Percentiles rank a stretch among this genome's conserved stretches.
Evolutionary conservation across 2,113 vertebrate species (phyloP).

Genomic region (Sinosuthora webbiana): DNA sequence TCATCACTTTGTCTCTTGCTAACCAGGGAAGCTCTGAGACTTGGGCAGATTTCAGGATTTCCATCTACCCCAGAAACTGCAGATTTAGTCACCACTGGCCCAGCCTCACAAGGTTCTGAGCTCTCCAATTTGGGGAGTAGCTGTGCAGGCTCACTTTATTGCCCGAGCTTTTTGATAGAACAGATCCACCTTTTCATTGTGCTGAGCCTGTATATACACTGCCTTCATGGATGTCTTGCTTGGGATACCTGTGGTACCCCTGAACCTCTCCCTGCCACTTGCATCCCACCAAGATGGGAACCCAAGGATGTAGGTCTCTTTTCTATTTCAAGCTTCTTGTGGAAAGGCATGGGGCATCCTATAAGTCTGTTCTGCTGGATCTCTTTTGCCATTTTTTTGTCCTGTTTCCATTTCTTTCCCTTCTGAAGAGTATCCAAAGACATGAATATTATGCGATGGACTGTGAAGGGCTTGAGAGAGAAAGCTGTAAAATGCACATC

Average conservation of each 20-base stretch:
- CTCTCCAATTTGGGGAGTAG: not conserved
- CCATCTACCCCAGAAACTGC: not conserved
- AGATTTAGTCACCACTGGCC: not conserved
- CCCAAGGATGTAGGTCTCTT: not conserved
- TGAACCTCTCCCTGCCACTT: not conserved
- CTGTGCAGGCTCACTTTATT: not conserved
- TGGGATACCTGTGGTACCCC: not conserved
- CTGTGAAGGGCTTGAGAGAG: constrained; percentile 27
- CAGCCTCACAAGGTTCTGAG: not conserved
- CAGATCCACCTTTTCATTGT: not conserved
- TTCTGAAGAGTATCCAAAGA: not conserved
- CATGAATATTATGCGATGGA: not conserved
- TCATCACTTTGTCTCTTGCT: not conserved
- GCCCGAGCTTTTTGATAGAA: not conserved
- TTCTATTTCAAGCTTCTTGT: not conserved
- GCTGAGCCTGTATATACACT: not conserved
- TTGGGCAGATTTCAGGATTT: not conserved
- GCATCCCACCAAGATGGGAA: not conserved
- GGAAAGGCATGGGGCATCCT: not conserved
- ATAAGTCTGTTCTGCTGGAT: not conserved
- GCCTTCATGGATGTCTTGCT: not conserved
- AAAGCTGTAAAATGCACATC: constrained; percentile 22
- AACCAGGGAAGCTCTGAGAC: not conserved
- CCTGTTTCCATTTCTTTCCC: not conserved
- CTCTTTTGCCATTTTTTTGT: not conserved